A percentile compares a stretch with the other conserved stretches of the same genome.
phyloP scores from a whole-genome alignment of 1,140 invertebrate species.

The Eriocheir sinensis region DNA sequence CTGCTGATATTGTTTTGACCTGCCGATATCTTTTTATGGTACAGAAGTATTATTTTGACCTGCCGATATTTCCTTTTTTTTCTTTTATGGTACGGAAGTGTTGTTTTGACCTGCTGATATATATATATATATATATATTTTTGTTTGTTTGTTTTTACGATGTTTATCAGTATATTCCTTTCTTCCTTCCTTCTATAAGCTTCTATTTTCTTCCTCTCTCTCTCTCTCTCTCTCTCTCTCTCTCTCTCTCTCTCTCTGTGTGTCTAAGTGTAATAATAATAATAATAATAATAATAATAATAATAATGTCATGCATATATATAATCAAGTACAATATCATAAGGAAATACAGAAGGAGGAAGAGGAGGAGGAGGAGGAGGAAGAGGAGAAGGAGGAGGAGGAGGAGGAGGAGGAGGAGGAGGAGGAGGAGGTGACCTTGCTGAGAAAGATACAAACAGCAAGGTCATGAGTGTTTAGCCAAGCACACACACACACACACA shows the following conservation, averaged over 20 bases:
- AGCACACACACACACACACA: not conserved
- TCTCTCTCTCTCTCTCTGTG: not conserved
- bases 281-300: too few relatives aligned
- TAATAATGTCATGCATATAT: too few relatives aligned
- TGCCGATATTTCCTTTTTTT: not conserved
- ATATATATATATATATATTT: not conserved
- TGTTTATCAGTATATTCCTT: not conserved
- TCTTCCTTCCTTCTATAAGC: too few relatives aligned
- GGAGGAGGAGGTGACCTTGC: too few relatives aligned
- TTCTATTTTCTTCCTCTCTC: not conserved
- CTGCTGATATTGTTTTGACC: not conserved
- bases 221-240: slow-evolving; percentile 1
- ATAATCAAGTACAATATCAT: too few relatives aligned
- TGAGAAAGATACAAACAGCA: too few relatives aligned
- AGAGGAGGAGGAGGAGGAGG: too few relatives aligned
- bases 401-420: too few relatives aligned
- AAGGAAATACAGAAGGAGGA: too few relatives aligned
- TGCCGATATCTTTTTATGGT: not conserved
- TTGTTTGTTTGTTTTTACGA: not conserved
- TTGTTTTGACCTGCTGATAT: not conserved
- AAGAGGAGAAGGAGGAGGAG: too few relatives aligned
- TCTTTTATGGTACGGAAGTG: not conserved
- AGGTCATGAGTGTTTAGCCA: too few relatives aligned
- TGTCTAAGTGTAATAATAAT: too few relatives aligned
- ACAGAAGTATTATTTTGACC: not conserved